phyloP scores from a whole-genome alignment of 2,797 vertebrate genomes.

The Catostomus latipinnis region DNA sequence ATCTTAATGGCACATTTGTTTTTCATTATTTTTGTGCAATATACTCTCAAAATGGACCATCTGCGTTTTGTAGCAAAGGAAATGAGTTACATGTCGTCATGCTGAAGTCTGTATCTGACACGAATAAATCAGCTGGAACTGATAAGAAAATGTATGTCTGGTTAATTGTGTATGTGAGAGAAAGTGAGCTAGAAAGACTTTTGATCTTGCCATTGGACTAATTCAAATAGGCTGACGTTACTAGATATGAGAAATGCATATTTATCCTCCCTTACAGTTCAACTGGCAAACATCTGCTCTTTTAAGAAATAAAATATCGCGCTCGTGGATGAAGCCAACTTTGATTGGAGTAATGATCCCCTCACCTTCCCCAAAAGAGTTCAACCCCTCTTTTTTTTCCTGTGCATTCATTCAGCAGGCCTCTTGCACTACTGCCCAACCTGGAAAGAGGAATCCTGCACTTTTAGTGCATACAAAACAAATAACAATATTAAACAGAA shows the following conservation, averaged over 20 bases:
- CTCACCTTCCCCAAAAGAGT: neutral
- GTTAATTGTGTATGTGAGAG: constrained; percentile 44
- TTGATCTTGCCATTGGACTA: constrained; percentile 6
- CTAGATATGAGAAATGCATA: no score
- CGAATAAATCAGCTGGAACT: constrained; percentile 97
- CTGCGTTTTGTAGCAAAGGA: constrained; percentile 89
- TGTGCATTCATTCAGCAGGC: constrained; percentile 31
- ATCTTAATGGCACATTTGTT: constrained; percentile 81
- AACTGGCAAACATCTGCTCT: constrained; percentile 18
- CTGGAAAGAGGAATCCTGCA: neutral
- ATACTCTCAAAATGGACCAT: constrained; percentile 86
- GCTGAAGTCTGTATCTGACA: constrained; percentile 90
- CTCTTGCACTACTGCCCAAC: neutral
- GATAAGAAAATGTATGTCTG: constrained; percentile 70
- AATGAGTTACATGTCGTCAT: constrained; percentile 83
- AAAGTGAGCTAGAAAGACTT: constrained; percentile 4
- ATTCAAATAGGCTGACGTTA: no score
- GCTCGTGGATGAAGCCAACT: constrained; percentile 29
- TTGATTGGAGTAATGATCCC: constrained; percentile 56
- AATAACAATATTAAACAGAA: no score
- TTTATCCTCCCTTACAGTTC: no score
- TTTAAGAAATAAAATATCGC: constrained; percentile 60
- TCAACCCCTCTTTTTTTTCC: neutral
- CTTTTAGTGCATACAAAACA: neutral
- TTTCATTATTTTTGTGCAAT: constrained; percentile 89